A percentile compares a stretch with the other conserved stretches of the same genome.
Conservation (phyloP, 1,140 invertebrate genomes). For the Myzus persicae region DNA sequence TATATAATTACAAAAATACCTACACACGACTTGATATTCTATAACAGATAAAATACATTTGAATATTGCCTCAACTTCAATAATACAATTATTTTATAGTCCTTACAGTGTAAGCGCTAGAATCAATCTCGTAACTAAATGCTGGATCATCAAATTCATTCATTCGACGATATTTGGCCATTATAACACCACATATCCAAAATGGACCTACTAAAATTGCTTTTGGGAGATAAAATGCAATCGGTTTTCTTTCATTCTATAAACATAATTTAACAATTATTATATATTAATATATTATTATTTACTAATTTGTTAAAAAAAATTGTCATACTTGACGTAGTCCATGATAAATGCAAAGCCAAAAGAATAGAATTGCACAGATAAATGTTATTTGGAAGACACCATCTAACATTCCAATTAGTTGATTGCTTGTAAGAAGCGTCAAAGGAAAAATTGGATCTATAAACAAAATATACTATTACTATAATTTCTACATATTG, state of each 20-base stretch:
- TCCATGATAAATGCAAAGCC: conserved; percentile 94
- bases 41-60: conserved; percentile 64
- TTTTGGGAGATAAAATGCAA: conserved; percentile 92
- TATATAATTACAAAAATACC: conserved; percentile 85
- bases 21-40: conserved; percentile 88
- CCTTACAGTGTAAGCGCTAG: conserved; percentile 86
- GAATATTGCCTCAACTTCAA: neutral
- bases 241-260: conserved; percentile 84
- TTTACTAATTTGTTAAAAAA: neutral
- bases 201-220: conserved; percentile 84
- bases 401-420: conserved; percentile 89
- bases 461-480: conserved; percentile 66
- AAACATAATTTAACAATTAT: conserved; percentile 61
- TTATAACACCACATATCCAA: conserved; percentile 84
- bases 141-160: conserved; percentile 91
- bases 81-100: conserved; percentile 34
- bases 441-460: conserved; percentile 93
- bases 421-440: conserved; percentile 87
- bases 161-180: conserved; percentile 89
- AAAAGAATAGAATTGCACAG: conserved; percentile 87
- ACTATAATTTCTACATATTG: neutral
- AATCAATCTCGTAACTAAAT: conserved; percentile 89
- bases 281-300: neutral
- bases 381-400: conserved; percentile 91
- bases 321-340: conserved; percentile 79